Conservation (phyloP, 1,140 invertebrate species). For the Subanguina moxae region DNA sequence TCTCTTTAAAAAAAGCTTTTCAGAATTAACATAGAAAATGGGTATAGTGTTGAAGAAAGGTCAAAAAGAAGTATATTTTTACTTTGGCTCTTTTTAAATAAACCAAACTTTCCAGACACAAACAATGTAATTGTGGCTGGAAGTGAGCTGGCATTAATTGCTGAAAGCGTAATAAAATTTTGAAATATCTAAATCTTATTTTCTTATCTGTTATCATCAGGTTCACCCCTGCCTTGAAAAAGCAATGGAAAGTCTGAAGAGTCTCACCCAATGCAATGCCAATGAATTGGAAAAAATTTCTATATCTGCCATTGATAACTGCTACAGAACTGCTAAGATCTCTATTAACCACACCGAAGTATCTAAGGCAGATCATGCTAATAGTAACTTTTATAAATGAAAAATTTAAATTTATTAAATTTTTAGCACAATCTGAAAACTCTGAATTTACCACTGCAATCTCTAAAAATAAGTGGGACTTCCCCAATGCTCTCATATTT, state of each 20-base stretch:
- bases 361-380: neutral
- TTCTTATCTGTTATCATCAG: no score
- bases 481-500: slow-evolving; percentile 24
- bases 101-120: neutral
- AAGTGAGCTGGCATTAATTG: slow-evolving; percentile 17
- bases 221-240: slow-evolving; percentile 21
- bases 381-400: neutral
- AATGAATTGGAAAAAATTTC: slow-evolving; percentile 17
- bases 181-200: slow-evolving; percentile 5
- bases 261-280: slow-evolving; percentile 10
- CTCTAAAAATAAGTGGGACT: neutral
- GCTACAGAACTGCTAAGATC: slow-evolving; percentile 28
- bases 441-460: neutral
- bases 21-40: slow-evolving; percentile 24
- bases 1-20: no score
- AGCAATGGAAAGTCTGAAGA: slow-evolving; percentile 14
- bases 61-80: slow-evolving; percentile 15
- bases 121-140: slow-evolving; percentile 18
- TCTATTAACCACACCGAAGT: neutral
- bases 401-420: slow-evolving; percentile 1
- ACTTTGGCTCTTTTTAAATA: neutral
- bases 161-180: slow-evolving; percentile 19
- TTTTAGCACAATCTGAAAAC: neutral
- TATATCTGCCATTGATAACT: slow-evolving; percentile 27
- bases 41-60: neutral